Evolutionary conservation across 2,888 invertebrate genomes (phyloP).

Genomic region (Bimastos eiseni): DNA sequence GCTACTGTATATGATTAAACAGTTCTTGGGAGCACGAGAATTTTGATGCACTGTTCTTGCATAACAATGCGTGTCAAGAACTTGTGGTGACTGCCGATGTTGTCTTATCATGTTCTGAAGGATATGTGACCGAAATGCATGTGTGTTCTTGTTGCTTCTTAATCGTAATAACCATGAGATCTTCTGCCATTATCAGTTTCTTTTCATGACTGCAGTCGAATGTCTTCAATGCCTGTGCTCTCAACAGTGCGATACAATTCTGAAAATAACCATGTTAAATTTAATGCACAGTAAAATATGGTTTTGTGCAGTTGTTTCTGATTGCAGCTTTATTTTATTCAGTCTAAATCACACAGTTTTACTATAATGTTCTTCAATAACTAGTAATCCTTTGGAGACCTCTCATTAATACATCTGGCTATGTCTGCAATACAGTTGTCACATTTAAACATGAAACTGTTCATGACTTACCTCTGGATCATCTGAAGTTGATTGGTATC

Average conservation of each 20-base stretch:
- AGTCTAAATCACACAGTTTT: no score
- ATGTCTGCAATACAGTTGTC: neutral
- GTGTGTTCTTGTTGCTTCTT: neutral
- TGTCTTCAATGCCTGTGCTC: neutral
- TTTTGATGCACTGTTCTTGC: neutral
- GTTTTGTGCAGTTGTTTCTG: no score
- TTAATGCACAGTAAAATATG: neutral
- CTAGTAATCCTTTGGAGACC: neutral
- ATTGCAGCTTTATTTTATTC: no score
- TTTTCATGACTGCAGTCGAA: neutral
- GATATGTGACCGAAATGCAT: neutral
- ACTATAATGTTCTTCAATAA: no score
- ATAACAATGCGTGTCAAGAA: neutral
- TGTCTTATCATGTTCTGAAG: neutral
- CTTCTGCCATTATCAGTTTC: constrained; percentile 22
- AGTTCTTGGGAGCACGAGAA: neutral
- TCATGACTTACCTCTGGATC: constrained; percentile 18
- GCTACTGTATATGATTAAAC: neutral
- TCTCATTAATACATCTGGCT: neutral
- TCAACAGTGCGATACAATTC: neutral
- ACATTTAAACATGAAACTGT: neutral
- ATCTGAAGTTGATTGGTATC: constrained; percentile 49
- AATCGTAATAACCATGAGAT: neutral
- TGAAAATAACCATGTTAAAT: neutral
- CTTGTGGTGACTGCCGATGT: neutral